Base-by-base conservation (phyloP, 2,797 vertebrate species). In the Pseudochromis fuscus region DNA sequence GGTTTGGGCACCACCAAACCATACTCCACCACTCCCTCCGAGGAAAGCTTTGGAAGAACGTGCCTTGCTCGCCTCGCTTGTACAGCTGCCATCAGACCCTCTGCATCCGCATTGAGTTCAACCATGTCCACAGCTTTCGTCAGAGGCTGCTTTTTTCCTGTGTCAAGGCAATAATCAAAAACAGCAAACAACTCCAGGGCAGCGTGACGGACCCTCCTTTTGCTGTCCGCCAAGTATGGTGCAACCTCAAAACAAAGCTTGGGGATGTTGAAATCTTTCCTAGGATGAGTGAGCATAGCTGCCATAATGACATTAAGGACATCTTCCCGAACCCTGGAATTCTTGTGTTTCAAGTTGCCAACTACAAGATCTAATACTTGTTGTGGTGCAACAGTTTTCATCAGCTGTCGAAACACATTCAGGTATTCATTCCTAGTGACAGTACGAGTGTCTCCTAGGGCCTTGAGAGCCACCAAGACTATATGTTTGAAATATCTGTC, bases 101-200 rank as follows among this genome's bases (percentile, higher is more conserved):
- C 93, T 0, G 93, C 95, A 0, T 95, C 92, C 55, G 93, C 94
- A 28, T 92, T 94, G 1, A 96, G 89, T 64, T 98, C 96, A 21
- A 95, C 92, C 38, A 93, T 90, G 77, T 96, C 94, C 44, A 96
- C 94, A 0, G 95, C 96, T 88, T 94, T 95, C 72, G 95, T 91
- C 31, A 99, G 89, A 0, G 94, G 89, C 37, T 85, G 84, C 72
- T 93, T 94, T 79, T 93, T 95, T 31, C 94, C 93, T 0, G 90
- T 89, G 37, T 96, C 96, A 58, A 95, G 88, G 58, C 94, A 94
- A 33, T 93, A 89, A 0, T 95, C 95, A 40, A 97, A 87, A 27
- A 94, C 90, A 1, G 95, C 96, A 67, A 96, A 96, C 4, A 94
- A 94, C 87, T 98, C 97, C 0, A 96, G 90, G 35, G 96, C 95